Base-by-base conservation (phyloP, 2,797 vertebrate genomes). In the Alosa sapidissima region DNA sequence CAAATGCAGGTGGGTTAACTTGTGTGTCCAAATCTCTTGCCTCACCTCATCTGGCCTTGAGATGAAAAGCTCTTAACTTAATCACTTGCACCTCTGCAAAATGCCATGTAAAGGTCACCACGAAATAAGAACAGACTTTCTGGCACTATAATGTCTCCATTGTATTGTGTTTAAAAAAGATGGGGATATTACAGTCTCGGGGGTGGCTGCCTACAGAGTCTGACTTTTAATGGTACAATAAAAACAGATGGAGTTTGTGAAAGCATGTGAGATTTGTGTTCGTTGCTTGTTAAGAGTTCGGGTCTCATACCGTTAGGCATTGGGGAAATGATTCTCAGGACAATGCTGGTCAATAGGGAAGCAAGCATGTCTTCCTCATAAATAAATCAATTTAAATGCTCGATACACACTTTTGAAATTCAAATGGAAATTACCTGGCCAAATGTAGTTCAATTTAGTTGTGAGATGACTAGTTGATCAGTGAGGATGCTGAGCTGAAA, bases 91-190 rank as follows among this genome's bases (percentile, higher is more conserved):
- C 41, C 36, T 47, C 41, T 21, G 16, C 72, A 78, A 78, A 78
- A 78, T 78, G 72, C 72, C 72, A 78, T 16, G 6, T 78, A 78
- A 78, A 78, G 72, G 72, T 45, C n/a, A 78, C 36, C 41, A 78
- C 28, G 41, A 19, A 78, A 47, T 7, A 78, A 47, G 72, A 21
- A 19, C 72, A 78, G 14, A 21, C 16, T 5, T 8, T 47, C 41
- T 47, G 1, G 72, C 19, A 14, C 72, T 8, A 78, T 10, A 36
- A 78, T 47, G 14, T 47, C 36, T 45, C 36, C 7, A 47, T 45
- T 78, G 41, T 47, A 21, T 78, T 7, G 16, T 19, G 68, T 41
- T 78, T 78, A 8, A 78, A 47, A 45, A 14, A 78, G 3, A 78
- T 47, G 19, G 41, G 45, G 72, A 45, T 45, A 78, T 41, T 72